Conservation (phyloP, 2,797 vertebrate genomes). For the Pitangus sulphuratus region DNA sequence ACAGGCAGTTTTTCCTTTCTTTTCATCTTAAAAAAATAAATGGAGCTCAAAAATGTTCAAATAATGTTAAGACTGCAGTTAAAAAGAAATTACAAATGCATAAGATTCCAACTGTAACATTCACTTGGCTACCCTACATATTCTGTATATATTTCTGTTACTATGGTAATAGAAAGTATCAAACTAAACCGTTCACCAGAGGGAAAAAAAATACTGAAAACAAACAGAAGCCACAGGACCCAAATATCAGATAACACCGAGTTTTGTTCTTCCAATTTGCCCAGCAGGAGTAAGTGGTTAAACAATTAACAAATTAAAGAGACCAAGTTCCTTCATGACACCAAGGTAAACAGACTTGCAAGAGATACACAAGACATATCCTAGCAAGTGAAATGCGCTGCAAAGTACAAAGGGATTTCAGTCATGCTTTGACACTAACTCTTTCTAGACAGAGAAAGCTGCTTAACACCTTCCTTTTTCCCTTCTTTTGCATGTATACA, state of each 20-base stretch:
- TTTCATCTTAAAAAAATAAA: constrained; percentile 30
- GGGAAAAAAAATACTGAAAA: background rate
- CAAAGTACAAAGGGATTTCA: background rate
- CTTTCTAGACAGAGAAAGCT: background rate
- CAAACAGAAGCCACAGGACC: constrained; percentile 13
- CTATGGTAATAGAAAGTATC: constrained; percentile 26
- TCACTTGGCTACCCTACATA: constrained; percentile 27
- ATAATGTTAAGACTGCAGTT: constrained; percentile 21
- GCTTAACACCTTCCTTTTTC: background rate
- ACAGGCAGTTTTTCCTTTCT: constrained; percentile 13
- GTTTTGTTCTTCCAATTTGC: background rate
- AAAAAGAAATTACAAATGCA: constrained; percentile 14
- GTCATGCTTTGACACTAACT: background rate
- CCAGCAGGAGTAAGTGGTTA: background rate
- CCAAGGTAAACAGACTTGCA: background rate
- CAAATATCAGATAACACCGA: background rate
- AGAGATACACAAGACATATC: background rate
- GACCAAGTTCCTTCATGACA: background rate
- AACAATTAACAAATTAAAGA: background rate
- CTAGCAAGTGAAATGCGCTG: background rate
- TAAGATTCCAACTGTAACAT: constrained; percentile 45
- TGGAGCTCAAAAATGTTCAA: constrained; percentile 26
- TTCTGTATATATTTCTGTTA: constrained; percentile 35
- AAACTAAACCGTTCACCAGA: background rate
- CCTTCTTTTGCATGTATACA: background rate